Conservation (phyloP, 2,797 vertebrate genomes). For the Gambusia yucatana region DNA sequence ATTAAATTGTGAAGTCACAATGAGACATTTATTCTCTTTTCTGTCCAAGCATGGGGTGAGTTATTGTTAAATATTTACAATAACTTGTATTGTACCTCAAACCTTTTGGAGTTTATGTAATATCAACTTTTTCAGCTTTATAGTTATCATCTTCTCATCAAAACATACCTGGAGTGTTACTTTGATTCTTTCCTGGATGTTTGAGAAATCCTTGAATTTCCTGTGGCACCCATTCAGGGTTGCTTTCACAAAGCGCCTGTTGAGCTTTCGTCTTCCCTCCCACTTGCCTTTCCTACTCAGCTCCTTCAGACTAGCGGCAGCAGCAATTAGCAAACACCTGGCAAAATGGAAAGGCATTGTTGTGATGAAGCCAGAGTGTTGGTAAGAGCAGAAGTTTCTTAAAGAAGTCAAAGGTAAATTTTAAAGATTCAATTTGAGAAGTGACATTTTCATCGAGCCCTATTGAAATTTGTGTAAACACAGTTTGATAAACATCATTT, state of each 20-base stretch:
- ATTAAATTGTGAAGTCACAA: not conserved
- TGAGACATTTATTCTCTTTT: not conserved
- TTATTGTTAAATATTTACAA: not conserved
- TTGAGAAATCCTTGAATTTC: too few relatives aligned
- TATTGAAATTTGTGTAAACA: not conserved
- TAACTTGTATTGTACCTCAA: not conserved
- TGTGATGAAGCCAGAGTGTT: not conserved
- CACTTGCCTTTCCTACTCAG: too few relatives aligned
- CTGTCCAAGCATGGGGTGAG: not conserved
- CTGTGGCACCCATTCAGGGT: too few relatives aligned
- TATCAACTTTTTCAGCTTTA: too few relatives aligned
- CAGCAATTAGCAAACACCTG: too few relatives aligned
- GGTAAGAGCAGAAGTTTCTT: not conserved
- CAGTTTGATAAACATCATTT: not conserved
- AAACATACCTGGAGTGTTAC: too few relatives aligned
- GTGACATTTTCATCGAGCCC: not conserved
- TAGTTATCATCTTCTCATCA: too few relatives aligned
- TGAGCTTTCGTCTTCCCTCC: too few relatives aligned
- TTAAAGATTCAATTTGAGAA: not conserved
- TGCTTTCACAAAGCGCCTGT: too few relatives aligned
- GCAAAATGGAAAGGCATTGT: not conserved
- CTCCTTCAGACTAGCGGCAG: too few relatives aligned
- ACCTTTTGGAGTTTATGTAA: too few relatives aligned
- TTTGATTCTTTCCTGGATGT: too few relatives aligned
- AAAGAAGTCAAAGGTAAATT: not conserved